phyloP scores from a whole-genome alignment of 2,797 vertebrate species.

The Myotis findleyi region DNA sequence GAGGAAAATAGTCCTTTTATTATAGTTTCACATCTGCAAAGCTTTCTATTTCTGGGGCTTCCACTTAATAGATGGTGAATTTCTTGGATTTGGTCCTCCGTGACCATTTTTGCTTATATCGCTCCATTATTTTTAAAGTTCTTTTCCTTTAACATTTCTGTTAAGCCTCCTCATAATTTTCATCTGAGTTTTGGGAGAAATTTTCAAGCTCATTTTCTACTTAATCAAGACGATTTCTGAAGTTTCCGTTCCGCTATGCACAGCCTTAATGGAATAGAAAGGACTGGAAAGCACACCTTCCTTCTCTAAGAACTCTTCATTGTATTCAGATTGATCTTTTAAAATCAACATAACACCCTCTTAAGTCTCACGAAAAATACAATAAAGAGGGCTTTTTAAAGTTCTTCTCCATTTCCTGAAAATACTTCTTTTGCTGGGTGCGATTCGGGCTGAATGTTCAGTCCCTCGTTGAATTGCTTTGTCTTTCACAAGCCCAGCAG shows the following conservation, averaged over 20 bases:
- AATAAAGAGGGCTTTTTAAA: not conserved
- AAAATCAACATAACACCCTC: conserved; percentile 23
- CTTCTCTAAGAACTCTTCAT: conserved; percentile 25
- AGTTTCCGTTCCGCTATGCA: not conserved
- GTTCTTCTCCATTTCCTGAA: conserved; percentile 10
- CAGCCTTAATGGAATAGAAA: not conserved
- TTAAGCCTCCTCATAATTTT: not conserved
- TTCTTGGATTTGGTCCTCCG: not conserved
- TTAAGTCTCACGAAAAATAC: conserved; percentile 45
- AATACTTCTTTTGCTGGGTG: not conserved
- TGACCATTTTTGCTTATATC: not conserved
- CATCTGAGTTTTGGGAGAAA: not conserved
- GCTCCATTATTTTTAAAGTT: not conserved
- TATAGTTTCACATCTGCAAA: not conserved
- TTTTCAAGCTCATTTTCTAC: not conserved
- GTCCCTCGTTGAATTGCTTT: not conserved
- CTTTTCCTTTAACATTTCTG: not conserved
- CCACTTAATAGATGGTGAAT: not conserved
- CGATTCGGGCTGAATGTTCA: not conserved
- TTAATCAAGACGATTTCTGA: conserved; percentile 19
- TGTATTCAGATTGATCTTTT: conserved; percentile 36
- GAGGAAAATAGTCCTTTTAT: not conserved
- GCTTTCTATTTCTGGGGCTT: not conserved
- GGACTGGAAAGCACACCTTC: not conserved
- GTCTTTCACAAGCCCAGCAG: not conserved